Conservation (phyloP, 1,140 invertebrate species). For the Bombus difficillimus region DNA sequence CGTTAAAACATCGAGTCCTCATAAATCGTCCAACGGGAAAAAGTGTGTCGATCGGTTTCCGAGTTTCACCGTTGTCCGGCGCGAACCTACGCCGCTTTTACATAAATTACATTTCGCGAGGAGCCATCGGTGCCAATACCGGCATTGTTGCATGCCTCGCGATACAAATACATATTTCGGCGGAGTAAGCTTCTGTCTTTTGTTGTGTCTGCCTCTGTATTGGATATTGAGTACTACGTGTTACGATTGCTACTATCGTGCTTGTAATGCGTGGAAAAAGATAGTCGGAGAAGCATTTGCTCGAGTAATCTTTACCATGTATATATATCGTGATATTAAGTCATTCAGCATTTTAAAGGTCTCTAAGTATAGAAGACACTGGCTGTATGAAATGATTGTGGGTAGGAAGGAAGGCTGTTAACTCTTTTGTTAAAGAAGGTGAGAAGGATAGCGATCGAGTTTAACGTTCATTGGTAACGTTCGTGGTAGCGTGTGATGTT, state of each 20-base stretch:
- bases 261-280: background rate
- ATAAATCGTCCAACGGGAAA: slow-evolving; percentile 29
- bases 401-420: background rate
- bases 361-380: background rate
- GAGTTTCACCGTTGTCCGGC: background rate
- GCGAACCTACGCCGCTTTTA: background rate
- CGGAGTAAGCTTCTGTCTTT: background rate
- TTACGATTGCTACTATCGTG: background rate
- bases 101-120: slow-evolving; percentile 13
- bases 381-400: slow-evolving; percentile 1
- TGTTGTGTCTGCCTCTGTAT: background rate
- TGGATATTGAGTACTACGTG: no score
- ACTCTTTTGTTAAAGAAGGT: background rate
- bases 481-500: background rate
- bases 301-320: background rate
- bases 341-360: slow-evolving; percentile 1
- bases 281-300: background rate
- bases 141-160: background rate
- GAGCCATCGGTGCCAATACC: background rate
- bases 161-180: slow-evolving; percentile 4
- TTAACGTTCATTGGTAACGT: slow-evolving; percentile 1
- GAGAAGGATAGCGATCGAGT: background rate
- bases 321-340: background rate
- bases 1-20: background rate
- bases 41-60: slow-evolving; percentile 39